phyloP scores from a whole-genome alignment of 2,888 invertebrate species.

The Nomada goodeniana region DNA sequence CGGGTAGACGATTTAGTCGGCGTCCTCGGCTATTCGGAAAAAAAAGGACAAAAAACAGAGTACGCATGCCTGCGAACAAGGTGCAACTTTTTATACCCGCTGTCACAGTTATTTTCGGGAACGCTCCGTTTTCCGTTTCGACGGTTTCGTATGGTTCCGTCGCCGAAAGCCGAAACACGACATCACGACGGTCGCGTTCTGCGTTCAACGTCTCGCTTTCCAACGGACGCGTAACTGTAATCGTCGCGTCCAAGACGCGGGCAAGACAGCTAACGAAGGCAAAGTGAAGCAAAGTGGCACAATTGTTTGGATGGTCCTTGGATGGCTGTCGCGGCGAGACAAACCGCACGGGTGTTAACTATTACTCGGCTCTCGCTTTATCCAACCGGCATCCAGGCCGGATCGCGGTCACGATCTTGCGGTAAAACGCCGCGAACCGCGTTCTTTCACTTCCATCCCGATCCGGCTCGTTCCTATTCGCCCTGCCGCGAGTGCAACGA shows the following conservation, averaged over 20 bases:
- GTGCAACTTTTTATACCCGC: neutral
- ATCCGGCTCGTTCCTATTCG: constrained; percentile 11
- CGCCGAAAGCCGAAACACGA: neutral
- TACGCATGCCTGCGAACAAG: neutral
- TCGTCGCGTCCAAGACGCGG: too few species aligned
- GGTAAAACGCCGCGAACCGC: neutral
- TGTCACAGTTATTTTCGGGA: constrained; percentile 15
- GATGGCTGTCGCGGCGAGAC: neutral
- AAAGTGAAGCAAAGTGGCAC: too few species aligned
- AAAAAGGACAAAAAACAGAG: neutral
- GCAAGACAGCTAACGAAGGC: neutral
- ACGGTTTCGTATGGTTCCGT: too few species aligned
- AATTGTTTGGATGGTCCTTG: neutral
- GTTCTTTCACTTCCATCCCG: neutral
- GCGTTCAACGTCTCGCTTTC: neutral
- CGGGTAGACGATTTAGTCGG: neutral
- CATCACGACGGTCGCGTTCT: neutral
- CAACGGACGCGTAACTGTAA: too few species aligned
- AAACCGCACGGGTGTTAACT: neutral
- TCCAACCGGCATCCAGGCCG: neutral
- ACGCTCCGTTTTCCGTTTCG: neutral
- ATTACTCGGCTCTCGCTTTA: neutral
- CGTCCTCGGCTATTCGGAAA: neutral
- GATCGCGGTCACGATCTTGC: constrained; percentile 2
- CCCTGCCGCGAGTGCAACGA: neutral